Base-by-base conservation (phyloP, 2,888 invertebrate species). In the Brassicogethes aeneus region DNA sequence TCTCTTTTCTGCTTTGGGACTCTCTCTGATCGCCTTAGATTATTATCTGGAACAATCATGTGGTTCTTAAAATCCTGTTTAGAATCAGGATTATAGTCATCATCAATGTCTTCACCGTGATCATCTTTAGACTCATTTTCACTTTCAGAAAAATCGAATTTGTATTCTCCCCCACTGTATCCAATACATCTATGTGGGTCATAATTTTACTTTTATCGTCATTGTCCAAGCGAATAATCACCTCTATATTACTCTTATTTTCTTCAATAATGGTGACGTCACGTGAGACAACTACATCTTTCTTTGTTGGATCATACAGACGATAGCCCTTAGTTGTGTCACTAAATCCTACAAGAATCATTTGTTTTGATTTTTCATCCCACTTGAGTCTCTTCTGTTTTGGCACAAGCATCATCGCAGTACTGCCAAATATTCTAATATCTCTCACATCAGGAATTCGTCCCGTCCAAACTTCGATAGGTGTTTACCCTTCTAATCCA, bases 381-480 rank as follows among this genome's bases (percentile, higher is more conserved):
- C 50, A 54, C 46, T 60, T 61, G 15, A 33, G 39, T n/a, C 56
- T 40, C 37, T 52, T 53, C 34, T 58, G 51, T 45, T 60, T 56
- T 2, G 60, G 57, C 14, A 61, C 42, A 42, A 60, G 57, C 10
- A 50, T 52, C 48, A 57, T 57, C 2, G 53, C 56, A 32, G 50
- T 36, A 14, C 51, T 50, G 12, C 65, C 66, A 56, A 69, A 68
- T 29, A 61, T 52, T 29, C 53, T 42, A 13, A 66, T 17, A 17
- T 62, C 50, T 33, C 41, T 46, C 0, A 69, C 17, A 43, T 60
- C 46, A 12, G 62, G 60, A 48, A 59, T 63, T 2, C 40, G 37
- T 14, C 53, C 51, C 16, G 52, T 15, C 41, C 45, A 49, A 16
- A 40, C 17, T 43, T 47, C 40, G 15, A 17, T 37, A n/a, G 43